A percentile compares a stretch with the other conserved stretches of the same genome.
Evolutionary conservation across 1,140 invertebrate species (phyloP).

Genomic region (Trichonephila inaurata): DNA sequence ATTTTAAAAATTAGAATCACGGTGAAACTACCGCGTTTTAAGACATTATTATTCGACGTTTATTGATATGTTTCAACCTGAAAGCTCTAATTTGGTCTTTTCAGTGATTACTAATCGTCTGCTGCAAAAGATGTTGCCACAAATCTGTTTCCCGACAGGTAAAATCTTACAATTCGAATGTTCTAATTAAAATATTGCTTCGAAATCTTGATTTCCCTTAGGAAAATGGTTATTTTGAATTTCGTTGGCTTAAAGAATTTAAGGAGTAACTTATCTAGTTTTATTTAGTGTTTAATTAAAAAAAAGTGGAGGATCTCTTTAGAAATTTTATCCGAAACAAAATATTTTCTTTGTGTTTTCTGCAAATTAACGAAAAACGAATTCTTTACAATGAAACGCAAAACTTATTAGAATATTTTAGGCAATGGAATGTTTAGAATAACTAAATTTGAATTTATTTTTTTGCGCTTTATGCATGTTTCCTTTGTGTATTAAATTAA

Average conservation of each 20-base stretch:
- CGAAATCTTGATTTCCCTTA: conserved; percentile 7
- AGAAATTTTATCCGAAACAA: too few relatives aligned
- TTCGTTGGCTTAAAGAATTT: background rate
- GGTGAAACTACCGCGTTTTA: conserved; percentile 14
- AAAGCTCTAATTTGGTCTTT: conserved; percentile 18
- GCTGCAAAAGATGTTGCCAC: background rate
- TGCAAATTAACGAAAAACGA: too few relatives aligned
- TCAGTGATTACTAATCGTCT: conserved; percentile 27
- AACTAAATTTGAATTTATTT: too few relatives aligned
- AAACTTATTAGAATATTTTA: too few relatives aligned
- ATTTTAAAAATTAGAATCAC: conserved; percentile 49
- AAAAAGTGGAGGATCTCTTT: too few relatives aligned
- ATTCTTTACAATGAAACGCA: too few relatives aligned
- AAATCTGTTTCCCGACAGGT: background rate
- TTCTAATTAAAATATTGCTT: conserved; percentile 13
- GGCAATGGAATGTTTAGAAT: too few relatives aligned
- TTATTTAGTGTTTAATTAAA: too few relatives aligned
- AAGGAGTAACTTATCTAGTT: background rate
- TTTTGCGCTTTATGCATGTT: too few relatives aligned
- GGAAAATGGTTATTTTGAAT: background rate
- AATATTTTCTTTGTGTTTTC: too few relatives aligned
- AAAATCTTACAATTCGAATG: background rate
- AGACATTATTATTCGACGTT: conserved; percentile 41
- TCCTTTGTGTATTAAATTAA: too few relatives aligned
- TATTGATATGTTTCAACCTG: conserved; percentile 38